Percentiles rank a stretch among this genome's conserved stretches.
phyloP scores from a whole-genome alignment of 2,113 vertebrate species.

The Danio rerio region GRCz12tu NC_133194.1:26841501-26842000 shows the following conservation, averaged over 20 bases:
- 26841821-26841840: neutral
- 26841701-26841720: slow-evolving; percentile 59
- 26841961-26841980: slow-evolving; percentile 81
- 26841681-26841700: neutral
- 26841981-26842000: slow-evolving; percentile 77
- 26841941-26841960: slow-evolving; percentile 80
- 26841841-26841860: neutral
- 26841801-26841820: neutral
- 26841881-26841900: neutral
- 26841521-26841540: slow-evolving; percentile 77
- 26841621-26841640: neutral
- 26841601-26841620: slow-evolving; percentile 82
- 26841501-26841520: slow-evolving; percentile 82
- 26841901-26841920: neutral
- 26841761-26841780: slow-evolving; percentile 60
- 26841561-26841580: slow-evolving; percentile 79
- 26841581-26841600: slow-evolving; percentile 82
- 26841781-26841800: slow-evolving; percentile 51
- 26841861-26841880: no score
- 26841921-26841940: neutral
- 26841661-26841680: neutral
- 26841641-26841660: neutral
- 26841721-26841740: slow-evolving; percentile 61
- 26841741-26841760: slow-evolving; percentile 46
- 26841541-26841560: slow-evolving; percentile 76